Conservation (phyloP, 2,797 vertebrate genomes). For the Gymnocypris eckloni region DNA sequence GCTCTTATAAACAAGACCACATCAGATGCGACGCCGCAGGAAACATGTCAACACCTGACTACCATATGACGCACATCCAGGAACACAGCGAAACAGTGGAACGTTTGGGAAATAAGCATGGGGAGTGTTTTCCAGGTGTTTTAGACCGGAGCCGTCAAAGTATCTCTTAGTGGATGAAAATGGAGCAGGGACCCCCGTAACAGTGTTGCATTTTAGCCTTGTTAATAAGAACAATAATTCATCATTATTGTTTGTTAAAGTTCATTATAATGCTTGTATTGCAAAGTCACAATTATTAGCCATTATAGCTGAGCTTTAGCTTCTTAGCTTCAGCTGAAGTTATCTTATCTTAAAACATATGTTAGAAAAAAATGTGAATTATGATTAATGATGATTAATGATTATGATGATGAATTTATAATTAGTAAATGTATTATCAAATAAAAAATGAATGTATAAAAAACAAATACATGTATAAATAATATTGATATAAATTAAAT, state of each 20-base stretch:
- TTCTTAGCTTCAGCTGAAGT: background rate
- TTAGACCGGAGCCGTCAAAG: background rate
- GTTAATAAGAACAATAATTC: background rate
- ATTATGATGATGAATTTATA: too few species aligned
- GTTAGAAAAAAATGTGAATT: background rate
- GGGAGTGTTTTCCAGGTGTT: slow-evolving; percentile 19
- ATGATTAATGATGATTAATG: too few species aligned
- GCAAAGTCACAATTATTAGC: background rate
- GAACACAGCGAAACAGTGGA: slow-evolving; percentile 24
- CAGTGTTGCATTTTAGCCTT: background rate
- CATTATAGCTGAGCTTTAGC: background rate
- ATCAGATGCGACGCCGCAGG: slow-evolving; percentile 38
- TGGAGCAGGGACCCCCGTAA: background rate
- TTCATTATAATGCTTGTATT: background rate
- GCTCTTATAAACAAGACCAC: slow-evolving; percentile 60
- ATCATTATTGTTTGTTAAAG: background rate
- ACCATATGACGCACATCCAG: slow-evolving; percentile 47
- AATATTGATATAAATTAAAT: background rate
- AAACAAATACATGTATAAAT: background rate
- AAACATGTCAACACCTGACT: slow-evolving; percentile 58
- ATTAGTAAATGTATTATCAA: background rate
- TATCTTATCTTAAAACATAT: background rate
- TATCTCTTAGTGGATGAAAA: background rate
- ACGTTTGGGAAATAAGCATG: background rate
- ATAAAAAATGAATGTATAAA: too few species aligned